Conservation (phyloP, 2,113 vertebrate genomes). For the Triplophysa dalaica region DNA sequence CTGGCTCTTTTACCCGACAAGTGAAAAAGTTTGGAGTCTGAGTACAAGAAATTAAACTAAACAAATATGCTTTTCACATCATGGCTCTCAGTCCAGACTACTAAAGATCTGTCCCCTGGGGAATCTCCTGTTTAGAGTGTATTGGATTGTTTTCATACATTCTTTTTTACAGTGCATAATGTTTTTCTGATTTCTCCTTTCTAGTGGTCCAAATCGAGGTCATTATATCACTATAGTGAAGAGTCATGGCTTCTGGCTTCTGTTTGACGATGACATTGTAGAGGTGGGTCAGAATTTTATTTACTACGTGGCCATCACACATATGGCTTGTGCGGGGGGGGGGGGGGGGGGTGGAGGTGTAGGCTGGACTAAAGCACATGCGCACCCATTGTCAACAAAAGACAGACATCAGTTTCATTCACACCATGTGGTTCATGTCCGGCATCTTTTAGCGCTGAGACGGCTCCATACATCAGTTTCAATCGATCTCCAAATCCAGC, state of each 20-base stretch:
- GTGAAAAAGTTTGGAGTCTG: background rate
- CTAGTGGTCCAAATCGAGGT: slow-evolving; percentile 87
- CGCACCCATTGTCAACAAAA: too few relatives aligned
- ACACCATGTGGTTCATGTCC: too few relatives aligned
- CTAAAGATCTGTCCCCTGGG: background rate
- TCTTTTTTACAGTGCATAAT: slow-evolving; percentile 2
- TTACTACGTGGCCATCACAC: background rate
- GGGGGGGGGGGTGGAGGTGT: too few relatives aligned
- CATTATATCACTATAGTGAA: slow-evolving; percentile 94
- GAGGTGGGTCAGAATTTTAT: slow-evolving; percentile 72
- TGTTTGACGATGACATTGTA: slow-evolving; percentile 91
- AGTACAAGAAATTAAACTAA: background rate
- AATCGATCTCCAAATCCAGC: too few relatives aligned
- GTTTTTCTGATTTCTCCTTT: background rate
- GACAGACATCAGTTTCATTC: too few relatives aligned
- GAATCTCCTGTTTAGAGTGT: background rate
- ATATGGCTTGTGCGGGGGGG: too few relatives aligned
- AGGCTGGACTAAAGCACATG: too few relatives aligned
- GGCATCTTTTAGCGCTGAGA: too few relatives aligned
- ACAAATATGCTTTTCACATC: background rate
- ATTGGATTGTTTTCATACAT: background rate
- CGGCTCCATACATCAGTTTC: too few relatives aligned
- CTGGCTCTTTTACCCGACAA: background rate
- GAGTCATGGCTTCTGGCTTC: slow-evolving; percentile 91
- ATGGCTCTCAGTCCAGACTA: background rate